Evolutionary conservation across 2,888 invertebrate species (phyloP).

Genomic region (Conus canariensis): DNA sequence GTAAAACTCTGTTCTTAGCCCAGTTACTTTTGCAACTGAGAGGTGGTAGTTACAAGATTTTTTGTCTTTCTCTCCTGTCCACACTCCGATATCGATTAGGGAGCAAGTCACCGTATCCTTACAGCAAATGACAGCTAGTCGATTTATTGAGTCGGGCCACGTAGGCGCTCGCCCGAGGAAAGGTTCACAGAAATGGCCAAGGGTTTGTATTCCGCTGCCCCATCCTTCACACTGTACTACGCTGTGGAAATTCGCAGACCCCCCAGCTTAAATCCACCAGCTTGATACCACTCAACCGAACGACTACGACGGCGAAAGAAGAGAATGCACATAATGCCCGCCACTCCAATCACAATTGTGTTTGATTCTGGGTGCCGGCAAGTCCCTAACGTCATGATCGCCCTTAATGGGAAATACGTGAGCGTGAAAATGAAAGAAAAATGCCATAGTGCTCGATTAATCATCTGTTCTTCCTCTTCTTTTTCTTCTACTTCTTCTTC

Average conservation of each 20-base stretch:
- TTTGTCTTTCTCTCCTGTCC: not conserved
- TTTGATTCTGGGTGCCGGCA: not conserved
- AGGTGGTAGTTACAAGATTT: no score
- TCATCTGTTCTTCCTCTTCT: no score
- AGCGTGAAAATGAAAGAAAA: no score
- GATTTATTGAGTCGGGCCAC: not conserved
- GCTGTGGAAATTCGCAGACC: not conserved
- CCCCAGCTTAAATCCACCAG: not conserved
- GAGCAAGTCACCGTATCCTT: not conserved
- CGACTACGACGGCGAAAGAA: not conserved
- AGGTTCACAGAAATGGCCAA: not conserved
- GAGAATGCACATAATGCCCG: not conserved
- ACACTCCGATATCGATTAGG: not conserved
- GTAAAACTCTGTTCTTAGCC: no score
- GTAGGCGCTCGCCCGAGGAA: not conserved
- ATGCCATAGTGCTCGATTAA: no score
- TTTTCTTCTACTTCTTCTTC: no score
- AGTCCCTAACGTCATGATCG: not conserved
- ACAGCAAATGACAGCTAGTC: not conserved
- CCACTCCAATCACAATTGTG: slow-evolving; percentile 10
- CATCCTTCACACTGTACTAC: not conserved
- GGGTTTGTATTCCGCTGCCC: not conserved
- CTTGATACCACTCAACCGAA: not conserved
- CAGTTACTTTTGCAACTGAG: no score
- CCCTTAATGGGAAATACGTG: not conserved